phyloP scores from a whole-genome alignment of 2,113 vertebrate species.

The Drymodes brunneopygia region DNA sequence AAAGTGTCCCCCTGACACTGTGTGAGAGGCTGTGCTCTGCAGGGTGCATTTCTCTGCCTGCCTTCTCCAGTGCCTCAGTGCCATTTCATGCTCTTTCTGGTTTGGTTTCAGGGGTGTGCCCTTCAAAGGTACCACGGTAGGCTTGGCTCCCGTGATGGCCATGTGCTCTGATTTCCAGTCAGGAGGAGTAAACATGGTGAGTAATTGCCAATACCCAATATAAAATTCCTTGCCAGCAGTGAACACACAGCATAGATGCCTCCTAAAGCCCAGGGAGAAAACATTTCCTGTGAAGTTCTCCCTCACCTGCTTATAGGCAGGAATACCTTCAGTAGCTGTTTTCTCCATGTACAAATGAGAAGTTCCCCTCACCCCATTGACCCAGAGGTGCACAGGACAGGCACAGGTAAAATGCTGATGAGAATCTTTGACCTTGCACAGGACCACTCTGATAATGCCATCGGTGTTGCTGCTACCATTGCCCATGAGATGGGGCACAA shows the following conservation, averaged over 20 bases:
- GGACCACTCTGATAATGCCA: slow-evolving; percentile 89
- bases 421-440: slow-evolving; percentile 40
- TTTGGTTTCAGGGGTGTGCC: slow-evolving; percentile 78
- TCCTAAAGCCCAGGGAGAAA: neutral
- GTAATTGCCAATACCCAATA: neutral
- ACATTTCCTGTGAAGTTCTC: neutral
- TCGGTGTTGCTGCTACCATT: slow-evolving; percentile 93
- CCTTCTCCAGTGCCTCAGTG: neutral
- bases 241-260: neutral
- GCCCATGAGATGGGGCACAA: slow-evolving; percentile 99
- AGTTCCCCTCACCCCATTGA: neutral
- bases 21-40: neutral
- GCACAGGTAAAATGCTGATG: neutral
- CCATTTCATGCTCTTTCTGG: neutral
- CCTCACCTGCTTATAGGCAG: neutral
- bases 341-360: neutral
- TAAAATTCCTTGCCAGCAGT: neutral
- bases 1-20: neutral
- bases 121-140: slow-evolving; percentile 93
- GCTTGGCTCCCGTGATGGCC: slow-evolving; percentile 90
- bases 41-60: neutral
- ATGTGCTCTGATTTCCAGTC: slow-evolving; percentile 98
- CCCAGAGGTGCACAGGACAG: neutral
- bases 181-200: slow-evolving; percentile 96
- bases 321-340: neutral